These are phyloP conservation scores for Todus mexicanus DNA, from an alignment of 2,797 vertebrate genomes.

Conservation along the genomic window DNA sequence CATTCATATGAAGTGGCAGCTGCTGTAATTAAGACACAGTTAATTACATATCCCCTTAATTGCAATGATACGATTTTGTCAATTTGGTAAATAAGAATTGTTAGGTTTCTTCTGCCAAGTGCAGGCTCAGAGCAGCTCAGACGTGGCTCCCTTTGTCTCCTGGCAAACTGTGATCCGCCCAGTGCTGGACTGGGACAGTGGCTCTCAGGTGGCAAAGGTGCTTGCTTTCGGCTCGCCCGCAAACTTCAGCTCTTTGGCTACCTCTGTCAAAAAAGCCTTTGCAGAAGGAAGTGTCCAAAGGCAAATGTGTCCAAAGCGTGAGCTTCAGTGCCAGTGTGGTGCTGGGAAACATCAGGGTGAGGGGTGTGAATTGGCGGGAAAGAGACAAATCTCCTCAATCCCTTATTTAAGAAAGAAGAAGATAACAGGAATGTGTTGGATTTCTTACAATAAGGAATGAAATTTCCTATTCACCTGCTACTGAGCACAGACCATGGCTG, in stretches of 20 bases:
- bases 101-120: conserved; percentile 70
- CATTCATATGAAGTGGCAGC: conserved; percentile 79
- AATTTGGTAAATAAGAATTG: conserved; percentile 80
- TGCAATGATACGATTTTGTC: conserved; percentile 79
- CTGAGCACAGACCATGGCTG: fast-evolving
- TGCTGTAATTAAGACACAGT: conserved; percentile 81
- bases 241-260: not conserved
- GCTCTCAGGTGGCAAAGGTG: not conserved
- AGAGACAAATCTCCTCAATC: not conserved
- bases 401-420: not conserved
- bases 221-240: fast-evolving
- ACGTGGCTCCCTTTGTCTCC: not conserved
- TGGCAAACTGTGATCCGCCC: not conserved
- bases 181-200: fast-evolving
- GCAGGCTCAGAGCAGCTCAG: not conserved
- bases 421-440: not conserved
- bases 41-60: conserved; percentile 80
- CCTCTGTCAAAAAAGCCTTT: fast-evolving
- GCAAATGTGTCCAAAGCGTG: not conserved
- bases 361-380: not conserved
- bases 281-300: not conserved
- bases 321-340: fast-evolving
- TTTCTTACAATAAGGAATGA: not conserved
- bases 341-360: not conserved
- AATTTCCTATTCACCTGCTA: not conserved